phyloP scores from a whole-genome alignment of 2,113 vertebrate genomes.

The Scopus umbretta region DNA sequence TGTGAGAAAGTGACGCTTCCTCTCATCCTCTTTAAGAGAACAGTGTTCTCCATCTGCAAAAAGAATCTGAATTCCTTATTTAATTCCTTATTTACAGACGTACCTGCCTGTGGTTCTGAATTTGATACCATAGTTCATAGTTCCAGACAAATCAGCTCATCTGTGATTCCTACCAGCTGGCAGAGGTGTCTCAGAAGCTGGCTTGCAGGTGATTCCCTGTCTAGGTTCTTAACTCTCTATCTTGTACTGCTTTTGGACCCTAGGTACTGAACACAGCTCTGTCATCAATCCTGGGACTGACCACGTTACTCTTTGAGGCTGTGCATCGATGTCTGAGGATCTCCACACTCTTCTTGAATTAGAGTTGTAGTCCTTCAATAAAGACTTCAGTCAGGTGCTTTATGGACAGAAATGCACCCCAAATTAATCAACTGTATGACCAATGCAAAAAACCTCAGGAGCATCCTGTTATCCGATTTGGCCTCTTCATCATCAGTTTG shows the following conservation, averaged over 20 bases:
- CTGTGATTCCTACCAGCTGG: background rate
- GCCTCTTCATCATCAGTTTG: background rate
- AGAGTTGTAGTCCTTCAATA: background rate
- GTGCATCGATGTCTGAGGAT: background rate
- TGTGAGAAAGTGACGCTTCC: background rate
- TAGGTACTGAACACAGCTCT: background rate
- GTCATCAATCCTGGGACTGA: background rate
- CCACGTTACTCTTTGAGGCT: background rate
- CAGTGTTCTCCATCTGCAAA: background rate
- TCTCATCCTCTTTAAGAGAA: background rate
- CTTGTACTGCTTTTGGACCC: background rate
- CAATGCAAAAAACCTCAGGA: background rate
- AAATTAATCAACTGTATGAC: background rate
- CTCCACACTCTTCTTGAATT: background rate
- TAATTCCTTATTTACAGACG: background rate
- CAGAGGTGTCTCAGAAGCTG: background rate
- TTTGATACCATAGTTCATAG: background rate
- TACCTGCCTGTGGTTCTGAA: background rate
- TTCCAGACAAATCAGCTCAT: background rate
- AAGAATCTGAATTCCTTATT: background rate
- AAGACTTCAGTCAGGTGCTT: background rate
- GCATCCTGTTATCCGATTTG: background rate
- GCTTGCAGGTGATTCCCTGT: background rate
- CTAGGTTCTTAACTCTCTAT: background rate
- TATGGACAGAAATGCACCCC: background rate